These are phyloP conservation scores for Melinaea marsaeus DNA, from an alignment of 2,888 invertebrate genomes.

Conservation along the genomic window DNA sequence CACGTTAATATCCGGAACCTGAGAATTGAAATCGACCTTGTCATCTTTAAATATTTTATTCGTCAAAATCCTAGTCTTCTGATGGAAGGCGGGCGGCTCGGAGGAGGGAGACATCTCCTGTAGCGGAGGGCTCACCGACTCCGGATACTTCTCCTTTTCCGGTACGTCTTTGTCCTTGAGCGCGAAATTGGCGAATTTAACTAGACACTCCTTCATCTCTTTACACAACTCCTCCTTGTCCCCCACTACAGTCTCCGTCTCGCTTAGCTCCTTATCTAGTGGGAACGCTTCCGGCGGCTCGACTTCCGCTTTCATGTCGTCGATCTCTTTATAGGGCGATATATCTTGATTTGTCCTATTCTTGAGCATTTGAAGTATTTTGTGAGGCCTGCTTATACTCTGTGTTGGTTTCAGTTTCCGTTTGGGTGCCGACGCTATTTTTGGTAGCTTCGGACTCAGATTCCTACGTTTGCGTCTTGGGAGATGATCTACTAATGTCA, in stretches of 20 bases:
- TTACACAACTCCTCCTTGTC: conserved; percentile 50
- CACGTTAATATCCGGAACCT: conserved; percentile 46
- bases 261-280: conserved; percentile 54
- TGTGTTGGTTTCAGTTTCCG: conserved; percentile 56
- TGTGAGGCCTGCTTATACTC: conserved; percentile 49
- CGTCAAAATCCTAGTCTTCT: conserved; percentile 54
- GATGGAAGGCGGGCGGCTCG: conserved; percentile 56
- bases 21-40: conserved; percentile 44
- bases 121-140: conserved; percentile 66
- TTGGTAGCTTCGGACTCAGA: conserved; percentile 48
- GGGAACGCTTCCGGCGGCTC: conserved; percentile 65
- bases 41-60: conserved; percentile 53
- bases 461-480: conserved; percentile 53
- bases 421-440: conserved; percentile 52
- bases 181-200: conserved; percentile 63
- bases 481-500: conserved; percentile 54
- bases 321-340: conserved; percentile 39
- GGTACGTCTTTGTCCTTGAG: conserved; percentile 41
- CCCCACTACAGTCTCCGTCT: conserved; percentile 58
- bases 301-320: conserved; percentile 44
- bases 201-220: conserved; percentile 67
- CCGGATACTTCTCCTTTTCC: conserved; percentile 51
- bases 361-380: conserved; percentile 61
- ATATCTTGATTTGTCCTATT: conserved; percentile 49
- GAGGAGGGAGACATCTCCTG: conserved; percentile 67